Evolutionary conservation across 2,888 invertebrate species (phyloP), one percentile per base, ranked within the genome.

Genomic region (Scelioninae gen. 1): DNA sequence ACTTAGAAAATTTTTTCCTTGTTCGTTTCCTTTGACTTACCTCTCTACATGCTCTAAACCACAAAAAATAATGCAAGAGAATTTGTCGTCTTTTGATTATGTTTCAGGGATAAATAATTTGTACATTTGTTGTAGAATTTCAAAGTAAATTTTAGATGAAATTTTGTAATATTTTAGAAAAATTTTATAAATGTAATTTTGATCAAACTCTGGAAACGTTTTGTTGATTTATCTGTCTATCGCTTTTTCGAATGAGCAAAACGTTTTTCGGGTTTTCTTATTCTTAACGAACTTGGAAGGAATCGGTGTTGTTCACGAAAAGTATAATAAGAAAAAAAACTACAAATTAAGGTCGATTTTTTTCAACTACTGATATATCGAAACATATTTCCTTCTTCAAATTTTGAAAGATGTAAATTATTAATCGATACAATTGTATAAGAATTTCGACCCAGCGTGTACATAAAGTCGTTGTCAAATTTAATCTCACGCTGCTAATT

Each of bases 361-460:
- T 60, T 60, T 51, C 29, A 60, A 60, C 31, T 60, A 10, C 15
- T 51, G 32, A 45, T 58, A 45, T 55, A 68, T 38, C 43, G 31
- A 15, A 29, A 53, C 40, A 5, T 62, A 75, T 63, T 55, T 65
- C 56, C 45, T 75, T 47, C 49, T 65, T 23, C 16, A 13, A 68
- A 45, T 11, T 68, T 45, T n/a, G 40, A 65, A n/a, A 38, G 16
- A 29, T 71, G 63, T 78, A 78, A 78, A 78, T 43, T 68, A 68
- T 72, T 80, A 66, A 60, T 29, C 47, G 16, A 49, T 31, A 58
- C 34, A n/a, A n/a, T n/a, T n/a, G n/a, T 55, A 16, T 45, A 51
- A 77, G 32, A 43, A 32, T 72, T 63, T 69, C 29, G 68, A 60
- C 63, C 13, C 69, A 81, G 75, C 80, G 80, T 81, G 80, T 81